Percentiles rank a stretch among this genome's conserved stretches.
These are phyloP conservation scores for Apamea sordens DNA, from an alignment of 2,888 invertebrate species.

Conservation along the genomic window DNA sequence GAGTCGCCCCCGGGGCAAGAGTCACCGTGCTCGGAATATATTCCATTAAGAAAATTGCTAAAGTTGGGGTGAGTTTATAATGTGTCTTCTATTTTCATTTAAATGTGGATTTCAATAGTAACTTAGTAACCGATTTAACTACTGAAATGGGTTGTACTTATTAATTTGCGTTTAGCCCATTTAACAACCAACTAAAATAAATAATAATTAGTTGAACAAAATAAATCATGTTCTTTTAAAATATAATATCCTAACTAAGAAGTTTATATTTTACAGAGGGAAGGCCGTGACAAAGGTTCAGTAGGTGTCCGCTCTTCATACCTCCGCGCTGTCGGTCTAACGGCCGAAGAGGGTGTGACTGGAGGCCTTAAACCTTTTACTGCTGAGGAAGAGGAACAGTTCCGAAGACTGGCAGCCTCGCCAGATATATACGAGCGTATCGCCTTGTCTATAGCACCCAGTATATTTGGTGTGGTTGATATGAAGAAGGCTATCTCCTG, in stretches of 20 bases:
- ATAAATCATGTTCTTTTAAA: neutral
- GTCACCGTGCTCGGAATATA: slow-evolving; percentile 98
- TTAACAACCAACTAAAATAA: neutral
- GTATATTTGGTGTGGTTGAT: slow-evolving; percentile 98
- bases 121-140: neutral
- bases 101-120: neutral
- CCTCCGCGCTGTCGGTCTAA: slow-evolving; percentile 97
- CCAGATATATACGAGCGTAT: slow-evolving; percentile 97
- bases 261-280: slow-evolving; percentile 86
- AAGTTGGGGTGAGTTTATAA: slow-evolving; percentile 88
- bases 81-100: neutral
- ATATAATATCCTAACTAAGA: neutral
- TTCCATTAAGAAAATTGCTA: slow-evolving; percentile 97
- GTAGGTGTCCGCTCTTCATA: slow-evolving; percentile 98
- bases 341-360: slow-evolving; percentile 95
- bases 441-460: slow-evolving; percentile 98
- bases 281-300: slow-evolving; percentile 93
- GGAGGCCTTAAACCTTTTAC: slow-evolving; percentile 91
- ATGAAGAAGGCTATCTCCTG: slow-evolving; percentile 99
- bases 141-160: neutral
- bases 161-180: neutral
- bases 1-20: slow-evolving; percentile 98
- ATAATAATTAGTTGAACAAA: neutral
- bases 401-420: slow-evolving; percentile 95
- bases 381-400: slow-evolving; percentile 91